These are phyloP conservation scores for Escarpia spicata DNA, from an alignment of 2,888 invertebrate genomes.

Conservation along the genomic window DNA sequence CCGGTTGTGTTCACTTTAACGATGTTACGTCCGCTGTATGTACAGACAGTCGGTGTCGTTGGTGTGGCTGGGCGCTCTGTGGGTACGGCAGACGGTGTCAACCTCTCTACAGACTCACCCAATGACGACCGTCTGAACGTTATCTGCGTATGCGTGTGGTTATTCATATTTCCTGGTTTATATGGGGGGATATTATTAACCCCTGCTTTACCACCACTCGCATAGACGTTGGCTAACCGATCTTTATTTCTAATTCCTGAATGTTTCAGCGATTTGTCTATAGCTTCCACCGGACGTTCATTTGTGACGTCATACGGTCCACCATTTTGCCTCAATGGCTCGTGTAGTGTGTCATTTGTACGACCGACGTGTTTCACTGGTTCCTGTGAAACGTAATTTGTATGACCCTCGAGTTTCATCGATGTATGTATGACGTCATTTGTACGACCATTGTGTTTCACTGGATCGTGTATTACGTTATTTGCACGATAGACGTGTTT, in stretches of 20 bases:
- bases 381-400: neutral
- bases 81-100: neutral
- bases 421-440: neutral
- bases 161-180: neutral
- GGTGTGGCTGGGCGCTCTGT: neutral
- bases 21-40: constrained; percentile 22
- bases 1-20: constrained; percentile 19
- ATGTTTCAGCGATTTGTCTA: neutral
- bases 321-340: neutral
- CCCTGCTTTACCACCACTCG: neutral
- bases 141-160: neutral
- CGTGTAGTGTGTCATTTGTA: neutral
- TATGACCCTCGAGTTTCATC: neutral
- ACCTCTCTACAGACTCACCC: neutral
- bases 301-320: neutral
- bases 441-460: neutral
- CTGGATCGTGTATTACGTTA: neutral
- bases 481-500: neutral
- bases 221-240: neutral
- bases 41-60: neutral
- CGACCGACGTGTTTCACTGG: neutral
- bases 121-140: neutral
- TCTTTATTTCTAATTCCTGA: neutral
- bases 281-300: neutral
- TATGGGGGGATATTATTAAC: neutral